These are phyloP conservation scores for Taphrorychus bicolor DNA, from an alignment of 2,888 invertebrate genomes.

Conservation along the genomic window DNA sequence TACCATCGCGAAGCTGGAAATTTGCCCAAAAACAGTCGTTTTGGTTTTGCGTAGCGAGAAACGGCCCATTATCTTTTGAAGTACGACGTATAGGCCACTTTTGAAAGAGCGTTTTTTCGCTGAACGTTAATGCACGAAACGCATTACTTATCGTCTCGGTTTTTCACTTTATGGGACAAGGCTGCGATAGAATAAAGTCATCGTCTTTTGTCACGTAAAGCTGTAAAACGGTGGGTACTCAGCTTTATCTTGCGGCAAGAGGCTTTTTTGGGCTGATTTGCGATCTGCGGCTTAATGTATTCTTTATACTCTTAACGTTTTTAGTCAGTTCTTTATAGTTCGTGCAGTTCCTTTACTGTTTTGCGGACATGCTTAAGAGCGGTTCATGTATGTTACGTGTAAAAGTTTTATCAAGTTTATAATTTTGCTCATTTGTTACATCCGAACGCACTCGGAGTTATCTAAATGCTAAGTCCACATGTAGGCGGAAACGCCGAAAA, in stretches of 20 bases:
- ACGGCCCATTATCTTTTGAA: neutral
- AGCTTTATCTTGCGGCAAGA: conserved; percentile 5
- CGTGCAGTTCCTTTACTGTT: neutral
- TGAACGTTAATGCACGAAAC: conserved; percentile 33
- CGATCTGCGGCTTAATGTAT: neutral
- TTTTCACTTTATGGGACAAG: conserved; percentile 35
- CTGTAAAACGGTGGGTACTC: conserved; percentile 41
- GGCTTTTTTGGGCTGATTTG: neutral
- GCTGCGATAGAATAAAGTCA: conserved; percentile 43
- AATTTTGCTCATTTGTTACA: too few relatives aligned
- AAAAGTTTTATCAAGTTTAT: too few relatives aligned
- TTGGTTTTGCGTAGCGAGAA: neutral
- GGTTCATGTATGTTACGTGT: too few relatives aligned
- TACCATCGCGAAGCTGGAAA: neutral
- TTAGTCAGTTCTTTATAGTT: neutral
- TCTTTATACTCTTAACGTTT: neutral
- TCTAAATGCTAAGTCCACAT: too few relatives aligned
- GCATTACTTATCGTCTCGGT: conserved; percentile 41
- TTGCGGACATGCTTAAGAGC: too few relatives aligned
- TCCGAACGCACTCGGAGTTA: too few relatives aligned
- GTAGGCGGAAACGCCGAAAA: too few relatives aligned
- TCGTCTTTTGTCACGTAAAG: conserved; percentile 45
- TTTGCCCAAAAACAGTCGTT: too few relatives aligned
- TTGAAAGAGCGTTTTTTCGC: conserved; percentile 13
- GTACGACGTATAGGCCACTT: neutral